Conservation (phyloP, 92 coral and sea anemone species). For the Virgularia gustaviana region DNA sequence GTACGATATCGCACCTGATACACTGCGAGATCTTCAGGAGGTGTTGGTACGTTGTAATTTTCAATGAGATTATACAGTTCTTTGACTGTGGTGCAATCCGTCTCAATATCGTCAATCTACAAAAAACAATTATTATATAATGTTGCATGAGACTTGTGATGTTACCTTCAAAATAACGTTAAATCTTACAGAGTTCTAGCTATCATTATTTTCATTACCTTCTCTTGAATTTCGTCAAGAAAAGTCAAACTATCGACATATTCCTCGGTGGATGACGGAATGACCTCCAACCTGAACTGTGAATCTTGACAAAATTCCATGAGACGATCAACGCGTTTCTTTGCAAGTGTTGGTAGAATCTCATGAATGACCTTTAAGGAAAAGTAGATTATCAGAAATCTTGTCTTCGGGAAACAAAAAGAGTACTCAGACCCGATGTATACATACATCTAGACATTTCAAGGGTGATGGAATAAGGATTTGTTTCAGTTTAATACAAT, state of each 20-base stretch:
- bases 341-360: conserved; percentile 89
- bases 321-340: conserved; percentile 74
- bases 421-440: background rate
- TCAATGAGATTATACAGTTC: conserved; percentile 93
- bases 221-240: conserved; percentile 91
- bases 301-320: conserved; percentile 98
- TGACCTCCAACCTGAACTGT: conserved; percentile 77
- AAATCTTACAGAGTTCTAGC: background rate
- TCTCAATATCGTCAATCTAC: conserved; percentile 90
- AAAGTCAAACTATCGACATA: conserved; percentile 79
- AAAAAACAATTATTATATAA: background rate
- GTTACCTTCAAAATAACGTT: background rate
- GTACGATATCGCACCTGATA: conserved; percentile 72
- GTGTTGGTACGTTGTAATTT: conserved; percentile 90
- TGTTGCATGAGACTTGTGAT: no score
- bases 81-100: conserved; percentile 72
- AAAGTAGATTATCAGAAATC: background rate
- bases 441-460: conserved; percentile 80
- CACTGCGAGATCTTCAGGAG: conserved; percentile 97
- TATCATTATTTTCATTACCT: conserved; percentile 43
- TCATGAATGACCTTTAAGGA: conserved; percentile 76
- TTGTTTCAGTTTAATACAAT: conserved; percentile 79
- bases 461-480: conserved; percentile 93
- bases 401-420: background rate
- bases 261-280: conserved; percentile 76